Conservation (phyloP, 2,888 invertebrate genomes). For the Cheilosia scutellata region DNA sequence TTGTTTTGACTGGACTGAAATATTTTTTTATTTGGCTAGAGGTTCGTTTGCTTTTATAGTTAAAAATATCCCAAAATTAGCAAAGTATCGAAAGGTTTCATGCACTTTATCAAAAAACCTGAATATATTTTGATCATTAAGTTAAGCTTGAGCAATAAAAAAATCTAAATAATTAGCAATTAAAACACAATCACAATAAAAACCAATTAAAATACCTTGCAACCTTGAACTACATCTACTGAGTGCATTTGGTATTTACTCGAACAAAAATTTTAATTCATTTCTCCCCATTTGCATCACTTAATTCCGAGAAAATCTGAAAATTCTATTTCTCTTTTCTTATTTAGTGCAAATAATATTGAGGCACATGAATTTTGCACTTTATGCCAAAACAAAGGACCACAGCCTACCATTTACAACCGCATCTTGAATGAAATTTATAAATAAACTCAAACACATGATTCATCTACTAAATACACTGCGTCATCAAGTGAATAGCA, state of each 20-base stretch:
- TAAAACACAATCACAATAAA: neutral
- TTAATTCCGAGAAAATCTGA: conserved; percentile 33
- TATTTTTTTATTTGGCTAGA: no score
- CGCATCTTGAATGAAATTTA: conserved; percentile 71
- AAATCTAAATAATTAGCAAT: neutral
- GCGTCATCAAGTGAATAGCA: conserved; percentile 53
- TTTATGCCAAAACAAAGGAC: conserved; percentile 58
- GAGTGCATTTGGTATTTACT: neutral
- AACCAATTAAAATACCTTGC: neutral
- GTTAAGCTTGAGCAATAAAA: no score
- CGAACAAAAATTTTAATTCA: neutral
- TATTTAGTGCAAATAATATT: conserved; percentile 26
- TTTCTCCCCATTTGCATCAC: conserved; percentile 10
- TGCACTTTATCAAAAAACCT: no score
- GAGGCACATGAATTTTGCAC: conserved; percentile 43
- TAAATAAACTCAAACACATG: conserved; percentile 68
- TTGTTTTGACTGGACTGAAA: no score
- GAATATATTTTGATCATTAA: no score
- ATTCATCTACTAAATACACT: conserved; percentile 56
- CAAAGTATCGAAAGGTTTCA: no score
- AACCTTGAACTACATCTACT: conserved; percentile 41
- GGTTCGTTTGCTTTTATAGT: no score
- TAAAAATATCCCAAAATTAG: no score
- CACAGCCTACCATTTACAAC: conserved; percentile 13
- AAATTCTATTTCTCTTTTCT: neutral